Percentiles rank a stretch among this genome's conserved stretches.
These are phyloP conservation scores for Drosophila sp. DNA, from an alignment of 1,140 invertebrate genomes.

Conservation along the genomic window DNA sequence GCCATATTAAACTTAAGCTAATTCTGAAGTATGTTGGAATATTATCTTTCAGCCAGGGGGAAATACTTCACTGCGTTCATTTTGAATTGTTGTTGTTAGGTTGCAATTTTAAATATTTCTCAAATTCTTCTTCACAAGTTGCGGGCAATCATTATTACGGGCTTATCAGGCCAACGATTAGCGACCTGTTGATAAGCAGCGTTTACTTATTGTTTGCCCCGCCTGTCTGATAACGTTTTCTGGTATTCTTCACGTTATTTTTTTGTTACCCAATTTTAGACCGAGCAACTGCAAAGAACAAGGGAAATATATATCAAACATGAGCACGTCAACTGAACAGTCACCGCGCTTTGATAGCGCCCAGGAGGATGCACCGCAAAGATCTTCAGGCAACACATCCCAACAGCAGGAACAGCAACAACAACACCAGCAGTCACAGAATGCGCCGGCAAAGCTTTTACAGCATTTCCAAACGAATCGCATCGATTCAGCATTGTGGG, in stretches of 20 bases:
- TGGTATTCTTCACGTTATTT: conserved; percentile 46
- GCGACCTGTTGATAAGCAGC: conserved; percentile 10
- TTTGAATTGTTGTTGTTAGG: not conserved
- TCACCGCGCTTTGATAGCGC: conserved; percentile 51
- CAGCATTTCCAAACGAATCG: conserved; percentile 92
- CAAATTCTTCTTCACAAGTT: not conserved
- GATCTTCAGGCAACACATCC: conserved; percentile 40
- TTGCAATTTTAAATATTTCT: not conserved
- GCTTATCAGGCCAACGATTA: conserved; percentile 22
- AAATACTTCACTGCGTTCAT: not conserved
- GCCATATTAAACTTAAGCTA: not conserved
- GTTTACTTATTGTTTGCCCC: conserved; percentile 17
- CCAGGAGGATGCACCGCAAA: conserved; percentile 36
- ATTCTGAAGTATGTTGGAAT: not conserved
- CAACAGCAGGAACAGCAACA: conserved; percentile 50
- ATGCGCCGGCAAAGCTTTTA: conserved; percentile 88
- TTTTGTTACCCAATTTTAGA: conserved; percentile 35
- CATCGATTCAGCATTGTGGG: conserved; percentile 93
- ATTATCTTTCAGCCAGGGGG: not conserved
- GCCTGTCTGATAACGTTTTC: conserved; percentile 38
- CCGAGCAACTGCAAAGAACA: conserved; percentile 22
- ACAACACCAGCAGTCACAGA: conserved; percentile 52
- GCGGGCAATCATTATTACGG: not conserved
- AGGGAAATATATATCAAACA: conserved; percentile 47
- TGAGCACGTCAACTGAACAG: conserved; percentile 64